Evolutionary conservation across 1,140 invertebrate genomes (phyloP).

Genomic region (Adoxophyes honmai): DNA sequence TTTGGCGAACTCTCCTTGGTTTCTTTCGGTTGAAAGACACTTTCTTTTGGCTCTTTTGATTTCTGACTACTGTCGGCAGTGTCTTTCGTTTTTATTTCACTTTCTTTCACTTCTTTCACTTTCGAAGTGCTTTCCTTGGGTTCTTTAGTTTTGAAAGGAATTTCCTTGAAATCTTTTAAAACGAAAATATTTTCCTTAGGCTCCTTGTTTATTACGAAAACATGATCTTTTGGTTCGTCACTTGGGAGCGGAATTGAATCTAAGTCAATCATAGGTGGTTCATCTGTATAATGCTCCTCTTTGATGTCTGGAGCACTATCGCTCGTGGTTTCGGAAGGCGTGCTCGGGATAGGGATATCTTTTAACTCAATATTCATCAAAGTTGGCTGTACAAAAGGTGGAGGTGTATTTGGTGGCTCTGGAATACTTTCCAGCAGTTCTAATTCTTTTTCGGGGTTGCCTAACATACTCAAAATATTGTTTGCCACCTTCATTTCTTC

Average conservation of each 20-base stretch:
- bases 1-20: background rate
- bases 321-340: background rate
- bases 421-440: conserved; percentile 36
- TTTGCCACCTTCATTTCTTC: conserved; percentile 18
- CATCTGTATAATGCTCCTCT: conserved; percentile 35
- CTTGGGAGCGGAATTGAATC: conserved; percentile 40
- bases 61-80: background rate
- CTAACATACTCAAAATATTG: conserved; percentile 18
- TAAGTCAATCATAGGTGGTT: conserved; percentile 32
- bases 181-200: conserved; percentile 15
- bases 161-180: conserved; percentile 24
- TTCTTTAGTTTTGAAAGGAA: conserved; percentile 25
- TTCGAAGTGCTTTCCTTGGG: conserved; percentile 16
- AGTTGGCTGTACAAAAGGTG: conserved; percentile 19
- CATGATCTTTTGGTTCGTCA: conserved; percentile 49
- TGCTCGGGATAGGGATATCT: conserved; percentile 6
- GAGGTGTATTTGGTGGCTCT: conserved; percentile 49
- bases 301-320: conserved; percentile 29
- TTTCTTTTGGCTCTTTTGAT: conserved; percentile 1
- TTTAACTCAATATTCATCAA: conserved; percentile 4
- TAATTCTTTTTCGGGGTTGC: conserved; percentile 30
- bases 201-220: conserved; percentile 23
- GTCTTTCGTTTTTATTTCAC: conserved; percentile 18
- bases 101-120: conserved; percentile 31
- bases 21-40: conserved; percentile 3